A percentile compares a stretch with the other conserved stretches of the same genome.
Conservation (phyloP, 2,113 vertebrate species). For the Sapayoa aenigma region DNA sequence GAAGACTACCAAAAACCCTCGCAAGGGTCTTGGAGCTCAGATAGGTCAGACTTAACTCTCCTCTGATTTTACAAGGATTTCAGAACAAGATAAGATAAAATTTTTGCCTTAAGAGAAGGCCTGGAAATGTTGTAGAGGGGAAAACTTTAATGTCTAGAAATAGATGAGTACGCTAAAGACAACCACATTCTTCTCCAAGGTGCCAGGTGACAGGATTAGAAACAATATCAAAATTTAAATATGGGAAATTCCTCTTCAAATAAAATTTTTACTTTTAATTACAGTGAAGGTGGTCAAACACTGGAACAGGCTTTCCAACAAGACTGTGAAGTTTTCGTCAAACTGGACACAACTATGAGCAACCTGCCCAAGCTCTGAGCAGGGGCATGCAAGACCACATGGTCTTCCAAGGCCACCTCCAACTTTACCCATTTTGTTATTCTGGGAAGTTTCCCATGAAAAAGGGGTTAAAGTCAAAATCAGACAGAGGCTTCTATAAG, state of each 20-base stretch:
- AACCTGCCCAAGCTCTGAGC: neutral
- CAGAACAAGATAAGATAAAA: neutral
- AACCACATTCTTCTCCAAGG: neutral
- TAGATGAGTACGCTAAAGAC: neutral
- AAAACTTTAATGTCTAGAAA: neutral
- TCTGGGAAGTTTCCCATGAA: neutral
- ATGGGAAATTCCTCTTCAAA: neutral
- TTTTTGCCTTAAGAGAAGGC: neutral
- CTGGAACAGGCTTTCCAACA: neutral
- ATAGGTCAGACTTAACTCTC: neutral
- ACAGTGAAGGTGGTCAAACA: neutral
- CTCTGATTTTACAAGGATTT: neutral
- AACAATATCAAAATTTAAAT: neutral
- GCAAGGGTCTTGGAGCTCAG: neutral
- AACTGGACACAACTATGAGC: neutral
- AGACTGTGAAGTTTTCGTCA: neutral
- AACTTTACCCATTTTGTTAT: neutral
- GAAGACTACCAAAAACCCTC: neutral
- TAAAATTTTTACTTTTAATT: neutral
- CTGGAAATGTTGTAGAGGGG: rapidly evolving
- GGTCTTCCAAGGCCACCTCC: neutral
- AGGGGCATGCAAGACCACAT: neutral
- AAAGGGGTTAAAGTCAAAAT: neutral
- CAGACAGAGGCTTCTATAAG: neutral
- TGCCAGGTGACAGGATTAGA: neutral